These are phyloP conservation scores for Xerus rutilus DNA, from an alignment of 2,797 vertebrate genomes.

Conservation along the genomic window DNA sequence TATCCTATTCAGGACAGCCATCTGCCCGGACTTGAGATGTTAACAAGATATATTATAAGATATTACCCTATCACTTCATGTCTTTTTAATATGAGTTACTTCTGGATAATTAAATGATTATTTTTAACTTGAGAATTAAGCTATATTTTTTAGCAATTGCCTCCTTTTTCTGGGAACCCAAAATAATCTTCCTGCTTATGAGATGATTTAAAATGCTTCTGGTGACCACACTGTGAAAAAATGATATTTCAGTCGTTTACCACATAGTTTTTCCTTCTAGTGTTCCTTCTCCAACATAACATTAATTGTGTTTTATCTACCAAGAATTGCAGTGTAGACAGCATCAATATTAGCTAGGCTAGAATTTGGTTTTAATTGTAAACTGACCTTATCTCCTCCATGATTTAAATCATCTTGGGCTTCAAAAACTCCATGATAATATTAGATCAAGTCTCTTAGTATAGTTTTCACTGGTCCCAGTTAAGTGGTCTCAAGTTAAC, in stretches of 20 bases:
- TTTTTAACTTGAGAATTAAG: conserved; percentile 13
- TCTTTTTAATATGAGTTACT: not conserved
- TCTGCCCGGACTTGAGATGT: not conserved
- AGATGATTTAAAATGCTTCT: not conserved
- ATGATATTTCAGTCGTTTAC: not conserved
- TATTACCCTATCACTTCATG: not conserved
- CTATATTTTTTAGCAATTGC: not conserved
- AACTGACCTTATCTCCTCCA: not conserved
- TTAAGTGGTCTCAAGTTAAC: not conserved
- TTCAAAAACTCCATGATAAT: not conserved
- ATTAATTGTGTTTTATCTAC: not conserved
- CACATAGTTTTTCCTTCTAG: not conserved
- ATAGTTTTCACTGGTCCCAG: not conserved
- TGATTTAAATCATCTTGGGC: not conserved
- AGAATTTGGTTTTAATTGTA: not conserved
- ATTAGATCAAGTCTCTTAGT: not conserved
- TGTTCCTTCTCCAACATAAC: not conserved
- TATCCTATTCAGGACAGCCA: not conserved
- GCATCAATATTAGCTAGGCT: not conserved
- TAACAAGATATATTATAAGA: not conserved
- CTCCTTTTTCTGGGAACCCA: not conserved
- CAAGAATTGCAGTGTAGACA: not conserved
- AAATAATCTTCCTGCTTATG: not conserved
- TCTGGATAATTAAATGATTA: not conserved
- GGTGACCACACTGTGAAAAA: not conserved